phyloP scores from a whole-genome alignment of 2,888 invertebrate species.

The Trimorus sp. region DNA sequence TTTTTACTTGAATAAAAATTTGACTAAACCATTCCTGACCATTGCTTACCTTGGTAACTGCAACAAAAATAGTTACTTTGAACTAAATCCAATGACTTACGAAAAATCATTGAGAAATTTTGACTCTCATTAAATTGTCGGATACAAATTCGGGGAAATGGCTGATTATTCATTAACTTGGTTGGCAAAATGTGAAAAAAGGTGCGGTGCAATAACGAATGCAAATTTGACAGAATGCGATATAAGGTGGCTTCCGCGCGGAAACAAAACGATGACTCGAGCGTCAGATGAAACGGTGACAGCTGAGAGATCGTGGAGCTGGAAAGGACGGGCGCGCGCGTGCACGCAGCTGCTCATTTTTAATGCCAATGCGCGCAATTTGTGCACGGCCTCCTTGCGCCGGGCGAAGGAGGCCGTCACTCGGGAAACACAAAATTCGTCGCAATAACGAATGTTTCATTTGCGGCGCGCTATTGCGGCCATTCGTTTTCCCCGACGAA shows the following conservation, averaged over 20 bases:
- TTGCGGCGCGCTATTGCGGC: constrained; percentile 22
- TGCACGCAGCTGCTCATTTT: constrained; percentile 73
- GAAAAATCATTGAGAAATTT: no score
- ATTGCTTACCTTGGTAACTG: no score
- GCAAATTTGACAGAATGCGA: constrained; percentile 47
- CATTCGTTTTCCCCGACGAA: constrained; percentile 30
- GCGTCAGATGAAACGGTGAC: constrained; percentile 70
- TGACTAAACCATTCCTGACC: no score
- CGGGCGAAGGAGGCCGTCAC: no score
- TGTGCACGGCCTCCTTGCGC: constrained; percentile 19
- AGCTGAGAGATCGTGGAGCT: constrained; percentile 73
- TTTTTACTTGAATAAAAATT: no score
- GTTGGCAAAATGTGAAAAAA: neutral
- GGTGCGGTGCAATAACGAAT: constrained; percentile 18
- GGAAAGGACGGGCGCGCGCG: constrained; percentile 72
- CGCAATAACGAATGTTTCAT: constrained; percentile 30
- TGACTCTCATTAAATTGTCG: no score
- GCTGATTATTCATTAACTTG: no score
- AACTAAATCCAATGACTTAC: no score
- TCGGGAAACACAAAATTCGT: constrained; percentile 12
- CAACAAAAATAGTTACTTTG: no score
- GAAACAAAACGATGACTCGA: constrained; percentile 65
- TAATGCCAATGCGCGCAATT: constrained; percentile 57
- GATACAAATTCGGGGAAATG: no score
- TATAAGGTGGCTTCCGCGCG: constrained; percentile 71